Evolutionary conservation across 2,888 invertebrate species (phyloP).

Genomic region (Agrilus cyanescens): DNA sequence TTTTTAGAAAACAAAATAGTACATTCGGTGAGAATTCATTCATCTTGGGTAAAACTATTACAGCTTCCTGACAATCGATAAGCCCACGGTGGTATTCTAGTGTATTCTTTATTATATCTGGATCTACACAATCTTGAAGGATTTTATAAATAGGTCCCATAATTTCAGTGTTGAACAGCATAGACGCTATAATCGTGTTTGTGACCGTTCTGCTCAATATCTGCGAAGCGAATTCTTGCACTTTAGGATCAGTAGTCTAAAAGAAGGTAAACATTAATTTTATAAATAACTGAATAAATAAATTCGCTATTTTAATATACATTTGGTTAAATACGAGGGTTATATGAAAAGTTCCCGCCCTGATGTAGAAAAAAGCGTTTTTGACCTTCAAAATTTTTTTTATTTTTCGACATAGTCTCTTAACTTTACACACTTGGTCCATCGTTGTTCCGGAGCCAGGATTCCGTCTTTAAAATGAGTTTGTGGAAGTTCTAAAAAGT

Average conservation of each 20-base stretch:
- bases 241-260: conserved; percentile 1
- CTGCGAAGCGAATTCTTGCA: conserved; percentile 6
- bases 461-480: too few species aligned
- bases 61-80: conserved; percentile 7
- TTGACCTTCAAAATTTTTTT: too few species aligned
- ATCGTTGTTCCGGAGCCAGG: too few species aligned
- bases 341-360: too few species aligned
- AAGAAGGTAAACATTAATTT: conserved; percentile 1
- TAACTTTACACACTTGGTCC: too few species aligned
- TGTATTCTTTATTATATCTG: conserved; percentile 7
- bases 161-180: conserved; percentile 6
- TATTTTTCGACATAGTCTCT: too few species aligned
- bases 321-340: too few species aligned
- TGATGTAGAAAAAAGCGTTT: too few species aligned
- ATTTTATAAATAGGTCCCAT: conserved; percentile 4
- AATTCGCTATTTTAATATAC: too few species aligned
- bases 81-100: conserved; percentile 3
- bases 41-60: conserved; percentile 1
- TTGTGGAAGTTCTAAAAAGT: too few species aligned
- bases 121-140: conserved; percentile 3
- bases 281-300: too few species aligned
- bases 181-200: neutral
- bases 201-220: conserved; percentile 7
- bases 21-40: conserved; percentile 5
- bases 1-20: conserved; percentile 5